Percentiles rank a stretch among this genome's conserved stretches.
Evolutionary conservation across 2,888 invertebrate species (phyloP).

Genomic region (Crematogaster levior): DNA sequence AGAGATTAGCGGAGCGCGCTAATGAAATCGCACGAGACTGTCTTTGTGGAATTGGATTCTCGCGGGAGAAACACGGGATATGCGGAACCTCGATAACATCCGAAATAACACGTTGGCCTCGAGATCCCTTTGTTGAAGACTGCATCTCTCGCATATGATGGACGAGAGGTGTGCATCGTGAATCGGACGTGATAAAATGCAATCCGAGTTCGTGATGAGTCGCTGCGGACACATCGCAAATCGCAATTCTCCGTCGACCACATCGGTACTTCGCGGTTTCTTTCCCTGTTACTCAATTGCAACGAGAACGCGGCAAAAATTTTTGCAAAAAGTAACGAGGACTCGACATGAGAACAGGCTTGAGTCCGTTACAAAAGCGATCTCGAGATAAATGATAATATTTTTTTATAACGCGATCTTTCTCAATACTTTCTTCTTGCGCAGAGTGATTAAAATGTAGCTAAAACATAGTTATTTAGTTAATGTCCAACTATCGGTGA

Average conservation of each 20-base stretch:
- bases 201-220: not conserved
- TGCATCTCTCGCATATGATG: not conserved
- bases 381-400: not conserved
- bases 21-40: constrained; percentile 9
- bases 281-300: not conserved
- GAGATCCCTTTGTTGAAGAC: constrained; percentile 12
- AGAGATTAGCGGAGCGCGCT: not conserved
- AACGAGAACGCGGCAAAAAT: not conserved
- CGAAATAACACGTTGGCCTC: constrained; percentile 6
- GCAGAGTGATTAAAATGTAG: not conserved
- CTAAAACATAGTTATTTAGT: too few species aligned
- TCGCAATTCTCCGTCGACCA: not conserved
- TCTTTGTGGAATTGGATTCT: constrained; percentile 6
- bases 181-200: constrained; percentile 5
- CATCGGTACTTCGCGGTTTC: not conserved
- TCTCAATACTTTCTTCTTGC: not conserved
- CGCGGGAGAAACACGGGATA: not conserved
- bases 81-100: not conserved
- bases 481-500: too few species aligned
- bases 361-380: not conserved
- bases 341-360: not conserved
- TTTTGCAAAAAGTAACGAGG: not conserved
- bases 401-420: not conserved
- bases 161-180: not conserved
- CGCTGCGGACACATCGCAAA: not conserved